Percentiles rank a stretch among this genome's conserved stretches.
phyloP scores from a whole-genome alignment of 2,797 vertebrate genomes.

The Peromyscus aztecus region DNA sequence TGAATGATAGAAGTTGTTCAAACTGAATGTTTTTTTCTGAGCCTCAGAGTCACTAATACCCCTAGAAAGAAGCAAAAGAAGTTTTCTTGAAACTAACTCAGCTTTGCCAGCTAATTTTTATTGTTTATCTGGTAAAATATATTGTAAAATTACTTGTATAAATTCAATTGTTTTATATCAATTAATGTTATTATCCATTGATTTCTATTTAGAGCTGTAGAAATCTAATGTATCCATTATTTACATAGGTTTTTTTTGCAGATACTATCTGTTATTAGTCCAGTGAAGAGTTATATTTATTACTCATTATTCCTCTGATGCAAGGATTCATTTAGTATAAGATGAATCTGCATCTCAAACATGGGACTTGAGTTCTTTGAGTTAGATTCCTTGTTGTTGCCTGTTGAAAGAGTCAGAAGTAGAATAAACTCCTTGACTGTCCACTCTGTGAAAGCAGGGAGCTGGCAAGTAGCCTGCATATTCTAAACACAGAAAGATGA shows the following conservation, averaged over 20 bases:
- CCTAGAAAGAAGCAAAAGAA: not conserved
- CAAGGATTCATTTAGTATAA: not conserved
- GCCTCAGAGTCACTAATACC: not conserved
- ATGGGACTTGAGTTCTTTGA: not conserved
- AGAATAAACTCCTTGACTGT: not conserved
- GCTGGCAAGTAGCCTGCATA: not conserved
- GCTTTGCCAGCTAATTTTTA: slow-evolving; percentile 81
- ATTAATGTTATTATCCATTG: not conserved
- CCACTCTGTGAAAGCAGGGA: not conserved
- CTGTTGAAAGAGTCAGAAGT: not conserved
- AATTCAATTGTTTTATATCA: not conserved
- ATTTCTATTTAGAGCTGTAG: not conserved
- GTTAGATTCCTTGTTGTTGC: not conserved
- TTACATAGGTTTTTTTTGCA: not conserved
- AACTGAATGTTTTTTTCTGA: not conserved
- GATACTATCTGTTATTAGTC: not conserved
- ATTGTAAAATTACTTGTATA: not conserved
- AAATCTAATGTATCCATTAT: not conserved
- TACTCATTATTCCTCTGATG: not conserved
- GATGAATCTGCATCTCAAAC: not conserved
- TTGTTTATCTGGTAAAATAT: not conserved
- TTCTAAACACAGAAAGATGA: not conserved
- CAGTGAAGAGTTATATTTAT: not conserved
- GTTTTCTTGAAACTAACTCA: slow-evolving; percentile 19
- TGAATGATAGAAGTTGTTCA: not conserved